Base-by-base conservation (phyloP, 2,888 invertebrate genomes). In the Pterostichus madidus region DNA sequence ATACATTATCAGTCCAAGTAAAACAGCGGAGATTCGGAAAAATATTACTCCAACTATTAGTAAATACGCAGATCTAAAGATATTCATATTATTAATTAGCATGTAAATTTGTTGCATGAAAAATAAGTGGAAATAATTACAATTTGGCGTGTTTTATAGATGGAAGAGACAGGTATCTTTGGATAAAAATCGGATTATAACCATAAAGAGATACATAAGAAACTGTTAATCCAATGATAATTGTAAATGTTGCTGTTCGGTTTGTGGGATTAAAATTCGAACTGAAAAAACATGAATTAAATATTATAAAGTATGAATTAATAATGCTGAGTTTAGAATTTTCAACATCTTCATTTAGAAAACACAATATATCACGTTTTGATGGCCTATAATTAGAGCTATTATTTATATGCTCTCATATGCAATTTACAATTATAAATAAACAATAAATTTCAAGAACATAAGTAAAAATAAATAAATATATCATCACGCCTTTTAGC, bases 221-320 rank as follows among this genome's bases (percentile, higher is more conserved):
- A 11, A 91, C 90, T 3, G 91, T 91, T 39, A 92, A 87, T 5
- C 93, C 93, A 81, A 93, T 83, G 0, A 91, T 90, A 10, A 93
- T 92, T 0, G 92, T 91, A 88, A 93, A 93, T 87, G 93, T 92
- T 0, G 93, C 92, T 2, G 92, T 92, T 86, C 93, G 91, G 46
- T 91, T 91, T 4, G 92, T 92, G 0, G 93, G 89, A 88, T 92
- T 92, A 0, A 92, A 92, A 86, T 93, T 91, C 86, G 93, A 91
- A 84, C 93, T 94, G 87, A 90, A 89, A 32, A 39, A 79, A 56
- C 24, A 39, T 56, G 13, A 6, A 52, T 64, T 24, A 24, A 24
- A 52, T 46, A 46, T 46, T 64, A 39, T 35, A 6, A 39, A 24
- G 24, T 24, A 24, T 24, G 24, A 24, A 24, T 24, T 24, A 24